Conservation (phyloP, 2,113 vertebrate genomes). For the Pluvialis apricaria region DNA sequence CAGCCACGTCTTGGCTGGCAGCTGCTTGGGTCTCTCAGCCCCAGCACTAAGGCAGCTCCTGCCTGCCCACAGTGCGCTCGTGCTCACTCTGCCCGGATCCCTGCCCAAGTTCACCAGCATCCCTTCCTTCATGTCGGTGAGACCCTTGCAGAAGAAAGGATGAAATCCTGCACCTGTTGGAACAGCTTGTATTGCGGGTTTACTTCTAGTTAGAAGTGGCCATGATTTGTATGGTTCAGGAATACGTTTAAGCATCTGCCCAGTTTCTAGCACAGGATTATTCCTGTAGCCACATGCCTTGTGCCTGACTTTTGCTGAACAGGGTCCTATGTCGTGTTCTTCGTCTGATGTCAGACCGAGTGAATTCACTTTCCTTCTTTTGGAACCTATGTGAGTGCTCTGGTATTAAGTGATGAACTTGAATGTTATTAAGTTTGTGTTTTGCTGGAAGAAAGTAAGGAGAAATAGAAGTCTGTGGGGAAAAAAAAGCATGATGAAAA, state of each 20-base stretch:
- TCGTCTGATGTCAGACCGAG: background rate
- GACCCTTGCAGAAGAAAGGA: background rate
- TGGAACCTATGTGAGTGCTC: background rate
- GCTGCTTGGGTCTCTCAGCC: background rate
- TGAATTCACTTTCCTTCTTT: background rate
- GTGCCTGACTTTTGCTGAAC: background rate
- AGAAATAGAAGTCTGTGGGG: background rate
- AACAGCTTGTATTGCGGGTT: background rate
- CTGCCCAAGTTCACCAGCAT: background rate
- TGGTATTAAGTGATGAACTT: background rate
- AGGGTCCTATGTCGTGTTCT: background rate
- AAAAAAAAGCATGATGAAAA: background rate
- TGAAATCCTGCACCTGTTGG: background rate
- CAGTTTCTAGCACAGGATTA: background rate
- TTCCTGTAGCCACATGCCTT: background rate
- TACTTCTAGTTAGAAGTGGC: background rate
- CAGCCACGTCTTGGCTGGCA: background rate
- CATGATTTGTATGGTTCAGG: background rate
- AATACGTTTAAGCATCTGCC: background rate
- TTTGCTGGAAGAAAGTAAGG: background rate
- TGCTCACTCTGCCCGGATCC: accelerated
- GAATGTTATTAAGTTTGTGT: background rate
- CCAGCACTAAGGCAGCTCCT: background rate
- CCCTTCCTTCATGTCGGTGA: background rate
- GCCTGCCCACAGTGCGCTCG: background rate